Conservation (phyloP, 2,888 invertebrate genomes). For the Ennomos quercinarius region DNA sequence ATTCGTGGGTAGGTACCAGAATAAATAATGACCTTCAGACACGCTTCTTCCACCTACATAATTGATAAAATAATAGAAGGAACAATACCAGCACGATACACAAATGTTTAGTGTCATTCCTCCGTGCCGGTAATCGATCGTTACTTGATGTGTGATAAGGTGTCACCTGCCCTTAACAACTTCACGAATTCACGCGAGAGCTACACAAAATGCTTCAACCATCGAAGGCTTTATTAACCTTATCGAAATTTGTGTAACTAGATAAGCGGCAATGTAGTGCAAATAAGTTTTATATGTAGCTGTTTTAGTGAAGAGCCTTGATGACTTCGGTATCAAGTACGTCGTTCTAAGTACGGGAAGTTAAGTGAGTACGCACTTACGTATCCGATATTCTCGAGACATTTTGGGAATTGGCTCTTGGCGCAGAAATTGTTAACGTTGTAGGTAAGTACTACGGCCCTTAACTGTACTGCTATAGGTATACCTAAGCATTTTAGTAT, state of each 20-base stretch:
- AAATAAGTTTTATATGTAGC: background rate
- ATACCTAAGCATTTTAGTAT: too few relatives aligned
- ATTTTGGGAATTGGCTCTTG: slow-evolving; percentile 7
- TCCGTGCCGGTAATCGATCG: slow-evolving; percentile 25
- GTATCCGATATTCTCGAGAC: slow-evolving; percentile 17
- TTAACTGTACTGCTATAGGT: too few relatives aligned
- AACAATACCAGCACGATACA: slow-evolving; percentile 2
- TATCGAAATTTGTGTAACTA: background rate
- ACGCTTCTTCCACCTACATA: slow-evolving; percentile 28
- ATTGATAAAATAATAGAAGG: slow-evolving; percentile 22
- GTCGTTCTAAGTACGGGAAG: slow-evolving; percentile 1
- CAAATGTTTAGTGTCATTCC: slow-evolving; percentile 17
- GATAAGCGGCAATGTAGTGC: background rate
- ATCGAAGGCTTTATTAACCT: slow-evolving; percentile 1
- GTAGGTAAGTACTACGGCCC: too few relatives aligned
- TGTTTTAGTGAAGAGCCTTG: slow-evolving; percentile 6
- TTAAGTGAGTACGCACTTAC: slow-evolving; percentile 14
- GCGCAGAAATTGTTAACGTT: too few relatives aligned
- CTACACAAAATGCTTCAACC: background rate
- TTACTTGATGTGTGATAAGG: slow-evolving; percentile 30
- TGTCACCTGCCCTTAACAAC: slow-evolving; percentile 20
- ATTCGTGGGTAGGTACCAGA: slow-evolving; percentile 13
- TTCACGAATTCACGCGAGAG: slow-evolving; percentile 11
- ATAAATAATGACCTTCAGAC: slow-evolving; percentile 14
- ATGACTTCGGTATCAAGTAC: slow-evolving; percentile 14